A percentile compares a stretch with the other conserved stretches of the same genome.
Evolutionary conservation across 2,888 invertebrate genomes (phyloP).

Genomic region (Trilocha varians): DNA sequence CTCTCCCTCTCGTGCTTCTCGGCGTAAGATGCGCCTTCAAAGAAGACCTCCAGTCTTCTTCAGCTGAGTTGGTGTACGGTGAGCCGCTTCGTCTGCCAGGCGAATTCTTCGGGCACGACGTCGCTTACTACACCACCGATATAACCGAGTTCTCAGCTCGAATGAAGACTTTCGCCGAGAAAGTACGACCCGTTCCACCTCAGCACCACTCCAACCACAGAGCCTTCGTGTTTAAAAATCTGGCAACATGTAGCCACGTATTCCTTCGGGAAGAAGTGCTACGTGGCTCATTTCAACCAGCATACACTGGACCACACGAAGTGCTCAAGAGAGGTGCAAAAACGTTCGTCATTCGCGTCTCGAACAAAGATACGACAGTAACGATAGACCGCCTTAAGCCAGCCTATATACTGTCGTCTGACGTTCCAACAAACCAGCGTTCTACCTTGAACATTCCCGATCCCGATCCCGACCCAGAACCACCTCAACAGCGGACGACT

Average conservation of each 20-base stretch:
- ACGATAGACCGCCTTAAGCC: slow-evolving; percentile 19
- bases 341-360: not conserved
- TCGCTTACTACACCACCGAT: slow-evolving; percentile 3
- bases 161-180: slow-evolving; percentile 2
- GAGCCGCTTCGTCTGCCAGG: slow-evolving; percentile 8
- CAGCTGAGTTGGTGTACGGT: too few species aligned
- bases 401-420: slow-evolving; percentile 7
- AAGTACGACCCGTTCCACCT: not conserved
- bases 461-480: too few species aligned
- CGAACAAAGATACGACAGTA: not conserved
- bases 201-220: not conserved
- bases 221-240: not conserved
- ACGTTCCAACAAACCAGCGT: too few species aligned
- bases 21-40: too few species aligned
- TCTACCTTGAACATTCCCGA: too few species aligned
- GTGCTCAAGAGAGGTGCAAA: slow-evolving; percentile 6
- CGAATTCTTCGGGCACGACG: slow-evolving; percentile 8
- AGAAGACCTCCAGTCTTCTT: slow-evolving; percentile 7
- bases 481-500: too few species aligned
- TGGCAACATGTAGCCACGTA: not conserved
- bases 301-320: slow-evolving; percentile 17
- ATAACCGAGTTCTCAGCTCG: slow-evolving; percentile 7
- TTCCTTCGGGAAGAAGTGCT: slow-evolving; percentile 2
- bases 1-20: slow-evolving; percentile 14
- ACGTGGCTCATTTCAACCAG: slow-evolving; percentile 14